Base-by-base conservation (phyloP, 2,888 invertebrate genomes). In the Drosophila demipolita region DNA sequence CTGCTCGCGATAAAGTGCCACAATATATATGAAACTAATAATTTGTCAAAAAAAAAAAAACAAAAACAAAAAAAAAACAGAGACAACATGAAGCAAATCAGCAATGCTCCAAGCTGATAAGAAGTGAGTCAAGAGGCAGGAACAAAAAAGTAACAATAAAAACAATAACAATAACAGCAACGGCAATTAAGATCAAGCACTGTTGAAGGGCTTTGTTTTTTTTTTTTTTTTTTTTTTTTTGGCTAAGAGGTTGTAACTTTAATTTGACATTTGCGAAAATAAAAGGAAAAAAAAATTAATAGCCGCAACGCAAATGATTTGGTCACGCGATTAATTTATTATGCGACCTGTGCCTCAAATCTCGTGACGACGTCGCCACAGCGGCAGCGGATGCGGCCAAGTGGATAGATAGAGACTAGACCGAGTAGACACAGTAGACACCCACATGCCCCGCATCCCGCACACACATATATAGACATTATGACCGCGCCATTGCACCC, bases 271-370 rank as follows among this genome's bases (percentile, higher is more conserved):
- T 89, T 77, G 76, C 73, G 33, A 80, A 85, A 75, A 72, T 29
- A 29, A 6, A 29, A 6, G 29, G 38, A 77, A 86, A 73, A 69
- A 78, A 33, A 40, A 29, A 75, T 74, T 61, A 49, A 76, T 75
- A 72, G 71, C 84, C 82, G 63, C 73, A 85, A 74, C 73, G 90
- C 90, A 87, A 87, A 88, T 88, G 83, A 86, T 90, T 88, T 88
- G 90, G 87, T 87, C 87, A 87, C 87, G 87, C 87, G 89, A 87
- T 86, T 90, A 88, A 87, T 90, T 87, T 87, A 87, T 87, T 90
- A 90, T 90, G 83, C 83, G 86, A 88, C 80, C 89, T 78, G 73
- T 72, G 78, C 78, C 75, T 73, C 73, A 75, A 45, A 88, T 89
- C 83, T 89, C 82, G 90, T 87, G 88, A 79, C 76, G 74, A 60